Evolutionary conservation across 2,888 invertebrate species (phyloP), one percentile per base, ranked within the genome.

Genomic region (Ornithoptera priamus): DNA sequence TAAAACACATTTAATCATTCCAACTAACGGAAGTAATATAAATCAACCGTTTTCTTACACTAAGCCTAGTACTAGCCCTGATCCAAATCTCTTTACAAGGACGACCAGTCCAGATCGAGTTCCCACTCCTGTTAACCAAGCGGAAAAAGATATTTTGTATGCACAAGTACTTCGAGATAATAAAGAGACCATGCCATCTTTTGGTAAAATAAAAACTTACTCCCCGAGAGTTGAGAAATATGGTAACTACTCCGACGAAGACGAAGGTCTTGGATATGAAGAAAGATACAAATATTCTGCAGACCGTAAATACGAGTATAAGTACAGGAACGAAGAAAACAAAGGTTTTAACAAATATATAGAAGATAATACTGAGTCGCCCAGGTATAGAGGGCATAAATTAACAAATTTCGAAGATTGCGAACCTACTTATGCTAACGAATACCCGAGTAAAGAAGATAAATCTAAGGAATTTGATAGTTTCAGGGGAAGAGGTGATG

Each of bases 41-140:
- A 96, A 96, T 80, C 95, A 96, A 80, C 97, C 96, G 46, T 97
- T 97, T 86, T 97, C 97, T 0, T 97, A 97, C 78, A 96, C 95
- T 5, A 93, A 94, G 76, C 94, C 94, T 10, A 94, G 94, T 78
- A 92, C 93, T 4, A 92, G 89, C 78, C 93, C 93, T 22, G 92
- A 93, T 75, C 90, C 89, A 39, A 92, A 93, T 76, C 73, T 91
- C 36, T 91, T 92, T 75, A 79, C 80, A 17, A 86, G 90, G 73
- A 88, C 82, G 70, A 83, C 89, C 50, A 94, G 94, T 82, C 92
- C 92, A 50, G 92, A 92, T 46, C 85, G 89, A 81, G 81, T 83
- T 10, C 87, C 93, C 70, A 83, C 92, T 22, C 92, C 93, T 80
- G 75, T 92, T 61, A 89, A 93, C 80, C 80, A 88, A 85, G 86